Base-by-base conservation (phyloP, 2,113 vertebrate species). In the Xyliphius kryptos region DNA sequence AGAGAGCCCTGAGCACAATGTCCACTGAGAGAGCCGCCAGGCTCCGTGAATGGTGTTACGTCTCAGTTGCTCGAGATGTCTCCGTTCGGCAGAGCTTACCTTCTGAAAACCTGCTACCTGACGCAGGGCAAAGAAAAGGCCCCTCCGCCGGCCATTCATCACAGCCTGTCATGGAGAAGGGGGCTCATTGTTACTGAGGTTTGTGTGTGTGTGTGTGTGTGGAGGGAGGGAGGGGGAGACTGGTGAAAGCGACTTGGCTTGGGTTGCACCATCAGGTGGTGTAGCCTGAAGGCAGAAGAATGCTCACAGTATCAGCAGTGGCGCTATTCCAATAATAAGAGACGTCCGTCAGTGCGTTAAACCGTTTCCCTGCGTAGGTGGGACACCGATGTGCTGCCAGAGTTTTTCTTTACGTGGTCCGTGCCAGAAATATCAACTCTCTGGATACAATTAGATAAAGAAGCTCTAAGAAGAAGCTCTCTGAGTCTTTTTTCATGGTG, bases 151-250 rank as follows among this genome's bases (percentile, higher is more conserved):
- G 76, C 86, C 82, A 80, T 82, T 80, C 81, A 83, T 87, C 86
- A 54, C 47, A 72, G 80, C 63, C 81, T 89, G 85, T 87, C 88
- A 88, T 74, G 60, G 65, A 51, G 66, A 66, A 79, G 73, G 80
- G 71, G 50, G 54, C 37, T 44, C 22, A 73, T 82, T 80, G 79
- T 80, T 70, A 69, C 69, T 40, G 70, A 83, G 80, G 72, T 79
- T 72, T 78, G 60, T 53, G 70, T 77, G 67, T 76, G 54, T 56
- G 71, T 76, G 65, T 56, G 63, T 64, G 26, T 5, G 26, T 32
- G 26, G n/a, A n/a, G n/a, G n/a, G n/a, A n/a, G n/a, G n/a, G n/a
- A n/a, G n/a, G n/a, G n/a, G n/a, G n/a, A n/a, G n/a, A 53, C 49
- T 32, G 51, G 32, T 85, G 80, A 83, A 81, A 81, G 73, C 76